Percentiles rank a stretch among this genome's conserved stretches.
Conservation (phyloP, 2,888 invertebrate species). For the Diarsia dahlii region DNA sequence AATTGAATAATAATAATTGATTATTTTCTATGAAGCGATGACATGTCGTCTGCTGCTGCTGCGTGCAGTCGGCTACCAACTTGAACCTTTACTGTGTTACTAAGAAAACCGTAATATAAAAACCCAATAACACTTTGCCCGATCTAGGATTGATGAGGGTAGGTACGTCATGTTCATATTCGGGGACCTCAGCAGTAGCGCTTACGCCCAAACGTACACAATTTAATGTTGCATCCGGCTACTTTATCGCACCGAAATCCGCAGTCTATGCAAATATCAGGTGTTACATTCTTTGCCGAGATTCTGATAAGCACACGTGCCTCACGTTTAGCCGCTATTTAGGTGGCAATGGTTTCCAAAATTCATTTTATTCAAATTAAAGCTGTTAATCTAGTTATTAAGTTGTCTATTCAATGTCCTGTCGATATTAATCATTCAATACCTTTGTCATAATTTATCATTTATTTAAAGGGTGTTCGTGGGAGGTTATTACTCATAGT, state of each 20-base stretch:
- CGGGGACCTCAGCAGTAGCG: background rate
- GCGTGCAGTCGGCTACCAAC: too few species aligned
- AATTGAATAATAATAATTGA: too few species aligned
- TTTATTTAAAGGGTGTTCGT: constrained; percentile 48
- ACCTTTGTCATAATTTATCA: constrained; percentile 58
- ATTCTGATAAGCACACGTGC: constrained; percentile 54
- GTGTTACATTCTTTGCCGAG: constrained; percentile 44
- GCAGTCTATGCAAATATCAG: constrained; percentile 44
- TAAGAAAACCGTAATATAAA: background rate
- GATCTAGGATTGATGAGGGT: background rate
- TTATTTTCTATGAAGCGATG: too few species aligned
- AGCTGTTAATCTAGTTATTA: constrained; percentile 59
- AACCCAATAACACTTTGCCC: background rate
- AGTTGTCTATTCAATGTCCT: constrained; percentile 55
- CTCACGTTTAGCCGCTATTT: constrained; percentile 35
- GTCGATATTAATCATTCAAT: constrained; percentile 59
- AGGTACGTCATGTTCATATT: background rate
- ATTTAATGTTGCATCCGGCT: constrained; percentile 37
- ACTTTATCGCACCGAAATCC: constrained; percentile 26
- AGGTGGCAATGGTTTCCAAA: constrained; percentile 45
- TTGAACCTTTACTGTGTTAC: too few species aligned
- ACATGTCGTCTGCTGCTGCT: too few species aligned
- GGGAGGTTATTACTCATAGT: constrained; percentile 55
- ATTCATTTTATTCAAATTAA: constrained; percentile 49
- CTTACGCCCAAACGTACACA: background rate